These are phyloP conservation scores for Aphelenchoides besseyi DNA, from an alignment of 1,140 invertebrate genomes.

Conservation along the genomic window DNA sequence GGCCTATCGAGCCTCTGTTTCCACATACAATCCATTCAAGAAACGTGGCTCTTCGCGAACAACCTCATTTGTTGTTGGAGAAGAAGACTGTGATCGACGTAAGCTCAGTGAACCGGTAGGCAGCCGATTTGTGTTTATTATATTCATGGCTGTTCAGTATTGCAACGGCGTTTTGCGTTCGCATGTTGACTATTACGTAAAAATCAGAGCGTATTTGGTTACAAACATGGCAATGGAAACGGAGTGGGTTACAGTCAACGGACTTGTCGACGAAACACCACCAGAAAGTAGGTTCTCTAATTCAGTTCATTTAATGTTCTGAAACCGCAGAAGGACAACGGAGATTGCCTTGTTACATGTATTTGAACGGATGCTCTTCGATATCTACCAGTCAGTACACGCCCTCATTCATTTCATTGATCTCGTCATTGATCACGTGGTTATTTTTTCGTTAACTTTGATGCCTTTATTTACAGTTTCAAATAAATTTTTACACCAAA, in stretches of 20 bases:
- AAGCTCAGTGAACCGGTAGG: conserved; percentile 53
- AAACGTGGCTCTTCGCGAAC: conserved; percentile 22
- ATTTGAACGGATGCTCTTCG: conserved; percentile 54
- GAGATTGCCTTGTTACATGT: conserved; percentile 59
- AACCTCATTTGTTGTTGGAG: conserved; percentile 54
- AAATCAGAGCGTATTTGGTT: conserved; percentile 55
- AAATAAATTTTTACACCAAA: too few species aligned
- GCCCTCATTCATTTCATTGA: neutral
- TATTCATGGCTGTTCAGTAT: conserved; percentile 38
- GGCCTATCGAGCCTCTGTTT: conserved; percentile 54
- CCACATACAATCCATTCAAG: conserved; percentile 55
- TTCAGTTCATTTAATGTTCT: neutral
- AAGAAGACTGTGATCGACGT: conserved; percentile 55
- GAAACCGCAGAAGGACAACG: conserved; percentile 33
- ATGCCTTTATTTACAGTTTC: too few species aligned
- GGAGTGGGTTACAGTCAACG: conserved; percentile 52
- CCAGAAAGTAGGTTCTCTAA: conserved; percentile 20
- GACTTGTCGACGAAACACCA: conserved; percentile 40
- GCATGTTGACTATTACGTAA: conserved; percentile 53
- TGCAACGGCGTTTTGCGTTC: conserved; percentile 56
- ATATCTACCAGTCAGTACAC: neutral
- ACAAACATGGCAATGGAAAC: conserved; percentile 59
- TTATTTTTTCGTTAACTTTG: neutral
- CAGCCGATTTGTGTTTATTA: neutral
- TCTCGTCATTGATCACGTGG: neutral